A percentile compares a stretch with the other conserved stretches of the same genome.
These are phyloP conservation scores for Bufotes viridis DNA, from an alignment of 2,797 vertebrate species.

Conservation along the genomic window DNA sequence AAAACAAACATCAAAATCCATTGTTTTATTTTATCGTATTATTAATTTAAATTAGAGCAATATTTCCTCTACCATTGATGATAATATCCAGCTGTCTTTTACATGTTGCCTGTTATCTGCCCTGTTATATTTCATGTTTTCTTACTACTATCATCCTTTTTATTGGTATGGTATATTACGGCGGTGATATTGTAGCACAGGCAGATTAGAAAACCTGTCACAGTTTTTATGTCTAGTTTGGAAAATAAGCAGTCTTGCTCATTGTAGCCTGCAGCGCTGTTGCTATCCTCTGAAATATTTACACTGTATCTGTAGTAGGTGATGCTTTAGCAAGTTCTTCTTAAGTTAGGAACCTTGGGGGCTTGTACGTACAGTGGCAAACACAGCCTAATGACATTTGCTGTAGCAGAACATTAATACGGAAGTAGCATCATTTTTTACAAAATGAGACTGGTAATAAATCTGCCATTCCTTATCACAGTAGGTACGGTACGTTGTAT, in stretches of 20 bases:
- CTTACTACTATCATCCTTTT: not conserved
- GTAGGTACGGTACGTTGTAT: not conserved
- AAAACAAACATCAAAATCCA: too few species aligned
- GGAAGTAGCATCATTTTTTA: not conserved
- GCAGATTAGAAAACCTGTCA: not conserved
- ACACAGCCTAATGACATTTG: not conserved
- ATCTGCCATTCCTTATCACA: not conserved
- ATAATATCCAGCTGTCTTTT: too few species aligned
- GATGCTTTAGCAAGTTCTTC: not conserved
- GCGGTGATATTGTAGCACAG: not conserved
- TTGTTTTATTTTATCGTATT: too few species aligned
- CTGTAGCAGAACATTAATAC: constrained; percentile 16
- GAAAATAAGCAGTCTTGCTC: not conserved
- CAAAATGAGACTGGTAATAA: not conserved
- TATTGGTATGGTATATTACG: not conserved
- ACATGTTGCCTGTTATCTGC: too few species aligned
- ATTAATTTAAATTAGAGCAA: too few species aligned
- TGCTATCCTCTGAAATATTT: constrained; percentile 1
- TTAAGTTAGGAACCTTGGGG: constrained; percentile 7
- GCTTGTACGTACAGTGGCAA: constrained; percentile 2
- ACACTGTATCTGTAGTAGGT: not conserved
- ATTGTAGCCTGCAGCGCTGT: not conserved
- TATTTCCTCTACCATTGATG: too few species aligned
- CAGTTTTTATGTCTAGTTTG: not conserved
- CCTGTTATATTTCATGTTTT: not conserved